Evolutionary conservation across 2,888 invertebrate genomes (phyloP).

Genomic region (Apeira syringaria): DNA sequence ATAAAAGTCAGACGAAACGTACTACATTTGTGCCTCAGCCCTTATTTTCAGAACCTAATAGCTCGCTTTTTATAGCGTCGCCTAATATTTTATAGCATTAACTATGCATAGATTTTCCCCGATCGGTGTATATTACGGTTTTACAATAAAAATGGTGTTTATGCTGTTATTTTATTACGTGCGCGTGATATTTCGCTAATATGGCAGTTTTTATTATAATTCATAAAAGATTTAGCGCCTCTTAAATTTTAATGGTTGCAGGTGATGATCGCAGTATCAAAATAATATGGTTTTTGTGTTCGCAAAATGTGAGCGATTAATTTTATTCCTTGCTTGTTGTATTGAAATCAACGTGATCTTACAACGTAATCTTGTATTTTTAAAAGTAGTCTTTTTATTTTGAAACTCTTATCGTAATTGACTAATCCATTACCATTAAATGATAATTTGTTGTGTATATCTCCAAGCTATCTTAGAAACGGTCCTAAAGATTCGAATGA

Average conservation of each 20-base stretch:
- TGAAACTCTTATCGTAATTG: too few species aligned
- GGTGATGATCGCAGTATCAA: constrained; percentile 16
- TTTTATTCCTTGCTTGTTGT: too few species aligned
- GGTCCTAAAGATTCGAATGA: too few species aligned
- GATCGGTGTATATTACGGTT: constrained; percentile 70
- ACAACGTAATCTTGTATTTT: too few species aligned
- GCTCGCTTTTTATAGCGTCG: constrained; percentile 69
- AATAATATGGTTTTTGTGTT: constrained; percentile 6
- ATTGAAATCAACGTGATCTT: too few species aligned
- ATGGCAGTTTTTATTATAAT: constrained; percentile 64
- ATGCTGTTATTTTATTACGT: constrained; percentile 62
- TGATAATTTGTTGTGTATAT: too few species aligned
- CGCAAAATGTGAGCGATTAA: too few species aligned
- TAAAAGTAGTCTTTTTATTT: too few species aligned
- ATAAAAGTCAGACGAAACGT: constrained; percentile 79
- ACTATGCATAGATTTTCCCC: constrained; percentile 72
- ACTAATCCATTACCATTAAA: too few species aligned
- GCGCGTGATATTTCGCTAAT: constrained; percentile 70
- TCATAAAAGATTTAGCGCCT: constrained; percentile 57
- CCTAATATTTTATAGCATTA: constrained; percentile 66
- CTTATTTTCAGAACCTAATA: constrained; percentile 78
- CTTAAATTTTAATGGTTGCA: constrained; percentile 32
- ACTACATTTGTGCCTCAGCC: constrained; percentile 77
- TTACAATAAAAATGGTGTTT: constrained; percentile 68
- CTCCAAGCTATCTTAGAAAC: too few species aligned